Conservation (phyloP, 92 coral and sea anemone species). For the Siderastrea radians region DNA sequence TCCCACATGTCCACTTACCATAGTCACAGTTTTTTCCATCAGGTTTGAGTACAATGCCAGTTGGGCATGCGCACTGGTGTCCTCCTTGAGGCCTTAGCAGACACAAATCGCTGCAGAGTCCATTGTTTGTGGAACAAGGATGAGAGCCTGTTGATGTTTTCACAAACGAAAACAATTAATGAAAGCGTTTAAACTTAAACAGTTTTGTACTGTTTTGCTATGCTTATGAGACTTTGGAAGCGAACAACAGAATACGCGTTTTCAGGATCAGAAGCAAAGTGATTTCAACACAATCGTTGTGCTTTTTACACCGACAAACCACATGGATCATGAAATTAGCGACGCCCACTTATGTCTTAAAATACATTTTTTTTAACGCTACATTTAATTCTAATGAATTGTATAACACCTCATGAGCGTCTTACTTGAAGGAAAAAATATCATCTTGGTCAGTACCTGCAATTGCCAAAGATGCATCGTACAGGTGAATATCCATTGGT, state of each 20-base stretch:
- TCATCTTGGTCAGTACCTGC: background rate
- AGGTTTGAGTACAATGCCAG: conserved; percentile 32
- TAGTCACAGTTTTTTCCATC: conserved; percentile 42
- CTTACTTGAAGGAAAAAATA: background rate
- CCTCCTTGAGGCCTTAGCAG: background rate
- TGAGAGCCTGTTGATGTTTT: conserved; percentile 12
- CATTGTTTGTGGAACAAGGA: conserved; percentile 20
- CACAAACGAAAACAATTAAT: no score
- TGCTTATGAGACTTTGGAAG: no score
- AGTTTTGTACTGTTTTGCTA: no score
- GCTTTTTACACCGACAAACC: no score
- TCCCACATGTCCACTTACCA: conserved; percentile 8
- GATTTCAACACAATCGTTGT: no score
- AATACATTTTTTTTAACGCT: no score
- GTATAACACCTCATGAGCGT: background rate
- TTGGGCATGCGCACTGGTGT: conserved; percentile 41
- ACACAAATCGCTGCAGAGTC: conserved; percentile 22
- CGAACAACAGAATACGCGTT: no score
- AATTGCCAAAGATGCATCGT: conserved; percentile 1
- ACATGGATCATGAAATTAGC: no score
- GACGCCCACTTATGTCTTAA: no score
- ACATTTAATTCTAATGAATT: no score
- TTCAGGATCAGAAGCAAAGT: no score
- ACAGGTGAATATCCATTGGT: conserved; percentile 39
- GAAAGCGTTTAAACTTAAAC: no score